Evolutionary conservation across 2,113 vertebrate genomes (phyloP).

Genomic region (Propithecus coquereli): DNA sequence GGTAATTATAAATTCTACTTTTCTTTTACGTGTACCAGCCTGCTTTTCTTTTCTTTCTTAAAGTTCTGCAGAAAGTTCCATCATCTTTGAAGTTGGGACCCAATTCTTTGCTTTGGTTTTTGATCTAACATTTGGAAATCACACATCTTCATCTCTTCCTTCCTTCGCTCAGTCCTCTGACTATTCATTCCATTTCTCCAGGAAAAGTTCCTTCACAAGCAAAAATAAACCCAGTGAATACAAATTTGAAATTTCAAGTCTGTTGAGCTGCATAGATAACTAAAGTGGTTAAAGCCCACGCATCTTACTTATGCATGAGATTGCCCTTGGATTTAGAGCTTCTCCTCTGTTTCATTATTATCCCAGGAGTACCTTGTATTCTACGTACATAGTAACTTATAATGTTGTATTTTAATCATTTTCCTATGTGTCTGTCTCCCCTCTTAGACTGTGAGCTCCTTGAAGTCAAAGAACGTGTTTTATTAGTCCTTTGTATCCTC

Average conservation of each 20-base stretch:
- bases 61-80: background rate
- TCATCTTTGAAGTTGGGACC: background rate
- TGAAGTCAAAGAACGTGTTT: background rate
- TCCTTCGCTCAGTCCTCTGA: background rate
- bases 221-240: background rate
- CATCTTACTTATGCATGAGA: background rate
- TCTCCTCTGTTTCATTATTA: background rate
- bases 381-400: background rate
- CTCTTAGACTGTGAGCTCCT: background rate
- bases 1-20: background rate
- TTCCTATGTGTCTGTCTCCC: background rate
- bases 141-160: background rate
- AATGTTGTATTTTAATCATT: background rate
- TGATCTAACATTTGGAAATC: constrained; percentile 12
- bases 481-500: background rate
- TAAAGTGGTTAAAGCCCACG: background rate
- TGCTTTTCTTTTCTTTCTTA: background rate
- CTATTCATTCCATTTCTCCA: background rate
- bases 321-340: background rate
- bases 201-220: background rate
- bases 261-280: background rate
- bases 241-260: background rate
- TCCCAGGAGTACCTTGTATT: background rate
- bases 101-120: background rate
- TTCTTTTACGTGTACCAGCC: background rate